Evolutionary conservation across 2,113 vertebrate genomes (phyloP).

Genomic region (Rhea pennata): DNA sequence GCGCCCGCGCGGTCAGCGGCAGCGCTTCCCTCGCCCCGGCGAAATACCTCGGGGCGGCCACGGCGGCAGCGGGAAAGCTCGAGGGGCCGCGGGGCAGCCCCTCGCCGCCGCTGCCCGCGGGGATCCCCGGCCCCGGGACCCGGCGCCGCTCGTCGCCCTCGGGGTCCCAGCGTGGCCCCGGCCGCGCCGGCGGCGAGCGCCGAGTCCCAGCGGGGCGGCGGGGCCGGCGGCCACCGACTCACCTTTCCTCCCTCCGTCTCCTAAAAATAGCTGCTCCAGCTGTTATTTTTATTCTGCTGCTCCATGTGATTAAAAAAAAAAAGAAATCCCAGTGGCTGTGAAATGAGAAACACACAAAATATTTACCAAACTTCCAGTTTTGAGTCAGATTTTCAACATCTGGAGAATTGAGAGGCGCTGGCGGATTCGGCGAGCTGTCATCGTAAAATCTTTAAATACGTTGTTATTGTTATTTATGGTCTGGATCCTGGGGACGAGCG

Average conservation of each 20-base stretch:
- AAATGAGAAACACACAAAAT: constrained; percentile 16
- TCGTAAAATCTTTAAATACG: neutral
- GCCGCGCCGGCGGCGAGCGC: too few relatives aligned
- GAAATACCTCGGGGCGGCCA: too few relatives aligned
- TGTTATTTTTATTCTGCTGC: neutral
- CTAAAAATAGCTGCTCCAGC: neutral
- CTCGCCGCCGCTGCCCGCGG: too few relatives aligned
- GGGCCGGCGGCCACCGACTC: neutral
- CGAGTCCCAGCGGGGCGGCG: too few relatives aligned
- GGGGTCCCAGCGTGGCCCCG: too few relatives aligned
- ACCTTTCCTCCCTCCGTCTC: neutral
- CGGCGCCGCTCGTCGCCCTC: neutral
- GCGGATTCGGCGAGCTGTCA: constrained; percentile 3
- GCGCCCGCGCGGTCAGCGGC: too few relatives aligned
- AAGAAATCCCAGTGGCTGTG: neutral
- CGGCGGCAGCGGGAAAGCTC: too few relatives aligned
- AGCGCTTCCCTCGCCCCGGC: too few relatives aligned
- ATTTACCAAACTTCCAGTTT: constrained; percentile 3
- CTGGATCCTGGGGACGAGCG: neutral
- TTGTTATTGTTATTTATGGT: constrained; percentile 60
- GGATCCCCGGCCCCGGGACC: neutral
- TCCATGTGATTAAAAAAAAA: neutral
- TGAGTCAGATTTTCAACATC: constrained; percentile 38
- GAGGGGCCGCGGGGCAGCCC: too few relatives aligned
- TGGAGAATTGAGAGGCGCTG: constrained; percentile 33